These are phyloP conservation scores for Globia sparganii DNA, from an alignment of 2,888 invertebrate genomes.

Conservation along the genomic window DNA sequence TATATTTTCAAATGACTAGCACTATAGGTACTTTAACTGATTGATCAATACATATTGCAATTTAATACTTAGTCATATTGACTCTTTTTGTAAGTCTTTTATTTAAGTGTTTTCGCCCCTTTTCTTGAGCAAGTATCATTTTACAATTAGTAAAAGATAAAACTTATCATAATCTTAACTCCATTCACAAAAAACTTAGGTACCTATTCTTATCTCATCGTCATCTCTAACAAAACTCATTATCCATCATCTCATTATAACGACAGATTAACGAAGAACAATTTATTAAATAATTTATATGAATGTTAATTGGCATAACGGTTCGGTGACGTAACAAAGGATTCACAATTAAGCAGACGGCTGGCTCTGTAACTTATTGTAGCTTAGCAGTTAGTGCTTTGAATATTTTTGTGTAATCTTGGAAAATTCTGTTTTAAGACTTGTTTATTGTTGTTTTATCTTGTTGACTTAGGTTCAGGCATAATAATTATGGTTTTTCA, in stretches of 20 bases:
- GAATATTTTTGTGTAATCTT: conserved; percentile 21
- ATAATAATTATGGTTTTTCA: not conserved
- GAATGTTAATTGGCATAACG: conserved; percentile 52
- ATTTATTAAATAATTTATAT: conserved; percentile 41
- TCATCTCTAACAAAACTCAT: not conserved
- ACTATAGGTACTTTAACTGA: not conserved
- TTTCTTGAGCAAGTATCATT: not conserved
- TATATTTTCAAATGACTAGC: not conserved
- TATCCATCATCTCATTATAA: conserved; percentile 1
- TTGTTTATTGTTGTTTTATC: no score
- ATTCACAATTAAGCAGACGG: conserved; percentile 34
- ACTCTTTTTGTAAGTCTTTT: not conserved
- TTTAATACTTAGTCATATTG: not conserved
- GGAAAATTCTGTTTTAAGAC: conserved; percentile 16
- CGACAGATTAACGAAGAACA: conserved; percentile 37
- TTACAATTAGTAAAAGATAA: not conserved
- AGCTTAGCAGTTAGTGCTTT: conserved; percentile 22
- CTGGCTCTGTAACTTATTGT: conserved; percentile 39
- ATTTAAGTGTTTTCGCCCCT: not conserved
- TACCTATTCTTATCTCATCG: not conserved
- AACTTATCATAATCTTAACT: no score
- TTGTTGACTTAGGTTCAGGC: not conserved
- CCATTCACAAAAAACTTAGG: not conserved
- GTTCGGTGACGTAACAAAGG: conserved; percentile 50
- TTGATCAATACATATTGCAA: not conserved